Conservation (phyloP, 2,888 invertebrate species). For the Adelphocoris suturalis region DNA sequence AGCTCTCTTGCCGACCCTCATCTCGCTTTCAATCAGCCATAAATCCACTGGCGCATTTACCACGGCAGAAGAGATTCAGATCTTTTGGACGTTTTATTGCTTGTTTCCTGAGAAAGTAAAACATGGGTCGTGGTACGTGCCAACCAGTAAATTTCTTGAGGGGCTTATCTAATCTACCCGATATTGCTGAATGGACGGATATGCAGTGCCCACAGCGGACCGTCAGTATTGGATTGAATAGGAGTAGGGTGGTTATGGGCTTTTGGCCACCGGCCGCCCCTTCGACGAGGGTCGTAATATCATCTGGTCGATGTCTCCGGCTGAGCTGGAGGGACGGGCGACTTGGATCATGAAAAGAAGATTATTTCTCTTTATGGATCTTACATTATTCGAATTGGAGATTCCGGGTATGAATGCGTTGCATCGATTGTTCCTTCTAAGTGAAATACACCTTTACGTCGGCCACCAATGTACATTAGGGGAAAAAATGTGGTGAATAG, state of each 20-base stretch:
- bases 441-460: neutral
- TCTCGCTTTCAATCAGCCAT: conserved; percentile 45
- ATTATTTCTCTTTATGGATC: neutral
- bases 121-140: conserved; percentile 31
- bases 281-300: conserved; percentile 4
- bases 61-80: conserved; percentile 29
- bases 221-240: conserved; percentile 38
- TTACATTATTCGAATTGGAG: neutral
- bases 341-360: conserved; percentile 7
- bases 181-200: conserved; percentile 60
- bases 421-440: neutral
- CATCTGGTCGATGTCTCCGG: conserved; percentile 19
- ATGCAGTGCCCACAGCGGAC: conserved; percentile 20
- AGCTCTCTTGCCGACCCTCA: neutral
- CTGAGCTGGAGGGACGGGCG: neutral
- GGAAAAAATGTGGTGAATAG: neutral
- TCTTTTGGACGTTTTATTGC: conserved; percentile 33
- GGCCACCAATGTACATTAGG: too few species aligned
- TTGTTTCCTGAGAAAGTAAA: conserved; percentile 39
- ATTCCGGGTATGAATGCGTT: neutral
- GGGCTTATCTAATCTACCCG: conserved; percentile 52
- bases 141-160: conserved; percentile 39
- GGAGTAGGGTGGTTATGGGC: conserved; percentile 29
- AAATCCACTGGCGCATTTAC: conserved; percentile 50
- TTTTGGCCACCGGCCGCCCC: conserved; percentile 25